Evolutionary conservation across 1,140 invertebrate genomes (phyloP).

Genomic region (Sipha flava): DNA sequence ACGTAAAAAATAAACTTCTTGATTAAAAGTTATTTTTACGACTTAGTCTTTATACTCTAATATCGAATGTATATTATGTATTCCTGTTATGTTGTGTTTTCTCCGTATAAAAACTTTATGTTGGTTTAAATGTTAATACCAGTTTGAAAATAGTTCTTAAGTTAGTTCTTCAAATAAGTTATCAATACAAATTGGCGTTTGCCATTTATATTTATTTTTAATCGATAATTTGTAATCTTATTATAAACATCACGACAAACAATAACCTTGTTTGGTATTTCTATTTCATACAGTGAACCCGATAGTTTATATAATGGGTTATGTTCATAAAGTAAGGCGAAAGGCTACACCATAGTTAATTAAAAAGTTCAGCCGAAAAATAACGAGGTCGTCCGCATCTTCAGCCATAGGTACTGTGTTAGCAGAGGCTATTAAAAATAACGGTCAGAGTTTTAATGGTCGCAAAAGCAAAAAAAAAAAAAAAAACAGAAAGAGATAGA

Average conservation of each 20-base stretch:
- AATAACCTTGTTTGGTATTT: background rate
- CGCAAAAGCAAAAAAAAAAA: background rate
- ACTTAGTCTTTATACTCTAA: too few relatives aligned
- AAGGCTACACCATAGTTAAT: background rate
- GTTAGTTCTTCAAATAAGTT: background rate
- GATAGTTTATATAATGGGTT: background rate
- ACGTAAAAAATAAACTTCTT: too few relatives aligned
- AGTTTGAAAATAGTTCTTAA: too few relatives aligned
- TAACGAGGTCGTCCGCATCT: background rate
- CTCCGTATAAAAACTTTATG: background rate
- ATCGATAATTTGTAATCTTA: background rate
- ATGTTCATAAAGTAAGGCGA: background rate
- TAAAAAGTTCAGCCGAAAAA: slow-evolving; percentile 20
- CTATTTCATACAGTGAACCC: background rate
- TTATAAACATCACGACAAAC: background rate
- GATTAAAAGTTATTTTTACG: too few relatives aligned
- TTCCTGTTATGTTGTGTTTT: too few relatives aligned
- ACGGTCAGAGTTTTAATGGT: slow-evolving; percentile 28
- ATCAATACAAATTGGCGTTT: background rate
- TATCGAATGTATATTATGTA: too few relatives aligned
- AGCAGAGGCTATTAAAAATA: slow-evolving; percentile 24
- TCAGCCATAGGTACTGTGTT: background rate
- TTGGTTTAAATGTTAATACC: background rate
- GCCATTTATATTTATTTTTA: background rate
- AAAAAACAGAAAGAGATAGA: background rate